These are phyloP conservation scores for Rhopalosiphum nymphaeae DNA, from an alignment of 2,888 invertebrate species.

Conservation along the genomic window DNA sequence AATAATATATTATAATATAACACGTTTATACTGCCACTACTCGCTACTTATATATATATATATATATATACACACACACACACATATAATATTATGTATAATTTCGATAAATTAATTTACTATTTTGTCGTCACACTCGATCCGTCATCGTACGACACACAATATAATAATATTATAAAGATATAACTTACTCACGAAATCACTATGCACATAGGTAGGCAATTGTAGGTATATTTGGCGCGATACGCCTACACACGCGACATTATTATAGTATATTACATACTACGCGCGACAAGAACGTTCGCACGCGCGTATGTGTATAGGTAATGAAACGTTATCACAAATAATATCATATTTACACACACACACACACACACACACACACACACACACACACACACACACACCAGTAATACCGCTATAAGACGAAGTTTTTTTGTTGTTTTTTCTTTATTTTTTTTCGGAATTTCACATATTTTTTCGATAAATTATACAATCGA, in stretches of 20 bases:
- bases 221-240: neutral
- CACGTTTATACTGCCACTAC: neutral
- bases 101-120: neutral
- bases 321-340: neutral
- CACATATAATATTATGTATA: neutral
- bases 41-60: neutral
- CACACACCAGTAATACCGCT: neutral
- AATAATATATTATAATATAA: neutral
- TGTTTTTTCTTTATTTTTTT: constrained; percentile 2
- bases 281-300: neutral
- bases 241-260: neutral
- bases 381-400: neutral
- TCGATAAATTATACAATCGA: constrained; percentile 17
- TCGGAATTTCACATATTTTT: neutral
- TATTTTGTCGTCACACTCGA: neutral
- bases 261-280: neutral
- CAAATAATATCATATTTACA: neutral
- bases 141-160: neutral
- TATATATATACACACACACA: neutral
- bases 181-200: neutral
- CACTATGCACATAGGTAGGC: neutral
- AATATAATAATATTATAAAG: neutral
- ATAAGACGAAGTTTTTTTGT: neutral
- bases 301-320: too few species aligned
- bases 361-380: neutral